Conservation (phyloP, 2,888 invertebrate genomes). For the Byasa hedistus region DNA sequence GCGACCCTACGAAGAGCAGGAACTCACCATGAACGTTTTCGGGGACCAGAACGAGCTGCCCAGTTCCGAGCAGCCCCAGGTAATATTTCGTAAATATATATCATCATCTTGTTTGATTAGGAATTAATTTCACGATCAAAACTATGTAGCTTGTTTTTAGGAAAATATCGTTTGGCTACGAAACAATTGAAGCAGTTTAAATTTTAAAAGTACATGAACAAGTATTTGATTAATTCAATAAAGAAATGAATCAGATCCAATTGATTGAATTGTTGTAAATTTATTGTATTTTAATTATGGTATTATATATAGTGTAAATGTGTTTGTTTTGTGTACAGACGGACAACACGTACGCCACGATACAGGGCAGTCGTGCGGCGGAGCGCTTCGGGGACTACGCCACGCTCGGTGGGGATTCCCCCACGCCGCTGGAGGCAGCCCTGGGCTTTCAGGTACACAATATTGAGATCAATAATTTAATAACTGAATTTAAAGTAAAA, state of each 20-base stretch:
- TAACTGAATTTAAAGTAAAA: too few species aligned
- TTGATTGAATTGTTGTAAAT: too few species aligned
- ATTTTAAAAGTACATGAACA: too few species aligned
- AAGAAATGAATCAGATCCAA: too few species aligned
- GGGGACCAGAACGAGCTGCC: constrained; percentile 72
- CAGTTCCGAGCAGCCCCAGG: constrained; percentile 50
- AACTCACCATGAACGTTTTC: constrained; percentile 95
- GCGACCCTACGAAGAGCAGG: constrained; percentile 94
- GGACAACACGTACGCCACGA: constrained; percentile 90
- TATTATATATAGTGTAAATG: too few species aligned
- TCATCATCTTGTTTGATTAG: too few species aligned
- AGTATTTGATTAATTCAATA: too few species aligned
- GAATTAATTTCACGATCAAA: too few species aligned
- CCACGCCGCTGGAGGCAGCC: constrained; percentile 68
- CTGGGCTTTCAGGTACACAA: constrained; percentile 68
- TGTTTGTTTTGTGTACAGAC: constrained; percentile 55
- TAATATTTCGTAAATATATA: constrained; percentile 25
- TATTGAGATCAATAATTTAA: neutral
- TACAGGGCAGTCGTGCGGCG: constrained; percentile 83
- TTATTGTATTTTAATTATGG: too few species aligned
- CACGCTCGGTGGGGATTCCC: constrained; percentile 77
- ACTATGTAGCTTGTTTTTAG: too few species aligned
- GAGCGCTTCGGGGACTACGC: constrained; percentile 82
- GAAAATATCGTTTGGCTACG: too few species aligned
- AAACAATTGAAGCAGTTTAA: too few species aligned